Evolutionary conservation across 2,888 invertebrate genomes (phyloP).

Genomic region (Heliothis peltigera): DNA sequence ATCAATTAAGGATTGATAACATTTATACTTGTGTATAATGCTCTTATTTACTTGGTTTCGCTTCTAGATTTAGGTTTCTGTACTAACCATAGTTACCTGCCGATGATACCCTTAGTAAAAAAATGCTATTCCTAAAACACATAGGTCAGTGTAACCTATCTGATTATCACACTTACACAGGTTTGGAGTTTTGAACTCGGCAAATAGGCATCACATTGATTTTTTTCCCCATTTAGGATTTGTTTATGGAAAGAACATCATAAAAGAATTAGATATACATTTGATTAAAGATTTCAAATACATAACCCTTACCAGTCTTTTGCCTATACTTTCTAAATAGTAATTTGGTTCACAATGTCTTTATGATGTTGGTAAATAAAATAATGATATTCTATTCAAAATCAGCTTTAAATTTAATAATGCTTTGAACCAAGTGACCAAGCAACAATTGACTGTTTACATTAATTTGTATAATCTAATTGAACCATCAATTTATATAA

Average conservation of each 20-base stretch:
- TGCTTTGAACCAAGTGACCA: conserved; percentile 9
- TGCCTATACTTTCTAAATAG: neutral
- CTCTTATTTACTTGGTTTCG: conserved; percentile 11
- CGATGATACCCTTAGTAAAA: neutral
- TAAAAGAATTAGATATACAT: no score
- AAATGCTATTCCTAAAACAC: no score
- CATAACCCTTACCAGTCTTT: no score
- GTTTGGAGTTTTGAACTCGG: no score
- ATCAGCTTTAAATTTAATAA: conserved; percentile 15
- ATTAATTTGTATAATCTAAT: conserved; percentile 10
- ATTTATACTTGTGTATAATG: conserved; percentile 30
- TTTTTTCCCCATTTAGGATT: no score
- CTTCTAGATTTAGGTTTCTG: conserved; percentile 16
- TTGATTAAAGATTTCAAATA: no score
- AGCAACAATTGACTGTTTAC: conserved; percentile 29
- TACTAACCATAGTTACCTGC: neutral
- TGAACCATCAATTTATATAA: conserved; percentile 5
- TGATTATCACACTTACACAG: no score
- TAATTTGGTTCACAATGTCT: neutral
- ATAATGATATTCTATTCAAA: no score
- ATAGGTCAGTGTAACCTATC: no score
- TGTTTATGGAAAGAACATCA: no score
- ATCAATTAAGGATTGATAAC: conserved; percentile 38
- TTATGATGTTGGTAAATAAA: no score
- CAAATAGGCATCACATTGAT: no score